Evolutionary conservation across 2,888 invertebrate species (phyloP), one percentile per base, ranked within the genome.

Genomic region (Odontothrips loti): DNA sequence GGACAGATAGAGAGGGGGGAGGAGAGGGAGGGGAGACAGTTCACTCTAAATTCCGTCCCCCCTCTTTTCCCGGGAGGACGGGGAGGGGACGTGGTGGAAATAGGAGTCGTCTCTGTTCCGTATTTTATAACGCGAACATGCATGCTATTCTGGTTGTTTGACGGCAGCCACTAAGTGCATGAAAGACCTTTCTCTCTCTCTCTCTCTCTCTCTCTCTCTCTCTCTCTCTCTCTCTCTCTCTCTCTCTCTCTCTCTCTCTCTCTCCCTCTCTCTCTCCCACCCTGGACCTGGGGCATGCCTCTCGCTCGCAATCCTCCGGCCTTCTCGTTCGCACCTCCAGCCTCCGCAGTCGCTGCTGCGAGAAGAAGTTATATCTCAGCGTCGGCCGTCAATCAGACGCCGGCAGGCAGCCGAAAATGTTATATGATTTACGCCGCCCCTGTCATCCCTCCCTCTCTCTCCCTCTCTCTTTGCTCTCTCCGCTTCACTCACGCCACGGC

Each of bases 371-470:
- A 58, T 58, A 58, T 58, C 58, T 58, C 58, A 20, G 58, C 58
- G 34, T 20, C 20, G 58, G 17, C 58, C 58, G 58, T 58, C 58
- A 58, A 20, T 58, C 58, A 58, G 58, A 58, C 58, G 58, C 58
- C 58, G 58, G 15, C 58, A 58, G 58, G 20, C 58, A 58, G 58
- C 58, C 58, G 58, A 58, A 58, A 58, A 58, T 58, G 58, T 58
- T 58, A 58, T 58, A 58, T 58, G 58, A 58, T 58, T 58, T 58
- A 58, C 58, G 58, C 58, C 20, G 15, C 58, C 34, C 6, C 34
- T 43, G 3, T 43, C 34, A 12, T 43, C 34, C 6, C 34, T 43
- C 34, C 1, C 34, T 43, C 34, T 43, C 34, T 43, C 34, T 43
- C 34, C 6, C 34, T 43, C 34, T 43, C 34, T 43, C 34, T 43